Base-by-base conservation (phyloP, 2,113 vertebrate species). In the Furnarius figulus region DNA sequence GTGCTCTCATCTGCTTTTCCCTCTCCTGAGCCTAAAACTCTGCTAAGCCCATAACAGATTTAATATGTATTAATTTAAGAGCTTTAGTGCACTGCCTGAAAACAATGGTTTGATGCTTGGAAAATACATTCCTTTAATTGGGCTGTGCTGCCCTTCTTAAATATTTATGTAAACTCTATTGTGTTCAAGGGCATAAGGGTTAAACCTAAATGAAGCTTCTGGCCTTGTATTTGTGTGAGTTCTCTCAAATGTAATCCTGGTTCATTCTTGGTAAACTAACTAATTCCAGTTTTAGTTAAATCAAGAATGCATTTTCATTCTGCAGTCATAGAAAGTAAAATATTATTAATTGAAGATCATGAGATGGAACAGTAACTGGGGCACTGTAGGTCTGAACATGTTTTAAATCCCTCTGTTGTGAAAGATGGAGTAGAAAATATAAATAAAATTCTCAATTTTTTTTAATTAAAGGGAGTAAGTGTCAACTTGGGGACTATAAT, bases 111-210 rank as follows among this genome's bases (percentile, higher is more conserved):
- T 91, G 93, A 85, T 79, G 81, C 74, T 91, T 73, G 89, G 84
- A 92, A 94, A 95, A 94, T 66, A 89, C 37, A 91, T 87, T 96
- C 84, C 77, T 92, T 85, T 95, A 95, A 96, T 70, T 95, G 95
- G 89, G 71, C 65, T 63, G 76, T 8, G 8, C 55, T 84, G 71
- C 59, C 63, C 59, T 86, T 87, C 67, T 95, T 67, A 95, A 96
- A 90, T 92, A 91, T 90, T 96, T 96, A 94, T 79, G 59, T 82
- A 95, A 92, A 94, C 81, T 86, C 84, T n/a, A 30, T 42, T 89
- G 74, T 91, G 40, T 74, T 84, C 73, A 94, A 92, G 81, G 80
- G 66, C 66, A 87, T 25, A 65, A 42, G 42, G 87, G 81, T 91
- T 87, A 95, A 95, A 85, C 12, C 28, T 40, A 75, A 89, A 82